A percentile compares a stretch with the other conserved stretches of the same genome.
Evolutionary conservation across 2,113 vertebrate species (phyloP).

Genomic region (Sebastes fasciatus): DNA sequence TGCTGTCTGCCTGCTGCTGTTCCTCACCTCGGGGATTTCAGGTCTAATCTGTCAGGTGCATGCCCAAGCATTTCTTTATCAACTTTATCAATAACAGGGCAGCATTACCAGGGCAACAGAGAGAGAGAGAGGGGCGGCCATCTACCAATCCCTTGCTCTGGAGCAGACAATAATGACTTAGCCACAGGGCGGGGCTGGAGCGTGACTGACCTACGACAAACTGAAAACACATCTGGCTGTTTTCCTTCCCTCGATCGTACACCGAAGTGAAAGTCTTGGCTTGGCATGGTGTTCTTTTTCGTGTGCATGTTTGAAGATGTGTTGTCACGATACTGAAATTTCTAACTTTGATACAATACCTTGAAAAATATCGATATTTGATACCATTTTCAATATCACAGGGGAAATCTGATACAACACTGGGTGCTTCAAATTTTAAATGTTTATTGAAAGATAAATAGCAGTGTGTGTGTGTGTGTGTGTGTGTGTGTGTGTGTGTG

Average conservation of each 20-base stretch:
- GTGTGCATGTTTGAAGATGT: neutral
- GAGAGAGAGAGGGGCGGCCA: slow-evolving; percentile 11
- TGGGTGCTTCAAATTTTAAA: too few relatives aligned
- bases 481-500: too few relatives aligned
- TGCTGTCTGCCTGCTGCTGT: slow-evolving; percentile 61
- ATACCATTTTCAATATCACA: too few relatives aligned
- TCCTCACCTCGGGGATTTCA: slow-evolving; percentile 70
- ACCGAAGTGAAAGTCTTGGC: neutral
- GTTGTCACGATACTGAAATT: too few relatives aligned
- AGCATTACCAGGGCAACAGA: slow-evolving; percentile 60
- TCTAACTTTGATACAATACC: too few relatives aligned
- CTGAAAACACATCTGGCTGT: slow-evolving; percentile 10
- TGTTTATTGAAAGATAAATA: too few relatives aligned
- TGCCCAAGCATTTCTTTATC: slow-evolving; percentile 79
- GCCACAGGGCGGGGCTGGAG: slow-evolving; percentile 18
- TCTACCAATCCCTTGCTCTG: slow-evolving; percentile 40
- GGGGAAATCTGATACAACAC: too few relatives aligned
- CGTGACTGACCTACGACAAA: slow-evolving; percentile 8
- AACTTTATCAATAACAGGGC: slow-evolving; percentile 77
- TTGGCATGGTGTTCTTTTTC: neutral
- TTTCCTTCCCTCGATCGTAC: slow-evolving; percentile 4
- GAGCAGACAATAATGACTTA: slow-evolving; percentile 53
- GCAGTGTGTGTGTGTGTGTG: too few relatives aligned
- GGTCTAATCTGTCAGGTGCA: slow-evolving; percentile 79
- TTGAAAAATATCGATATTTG: too few relatives aligned